Evolutionary conservation across 2,113 vertebrate species (phyloP), one percentile per base, ranked within the genome.

Genomic region (Mohoua ochrocephala): DNA sequence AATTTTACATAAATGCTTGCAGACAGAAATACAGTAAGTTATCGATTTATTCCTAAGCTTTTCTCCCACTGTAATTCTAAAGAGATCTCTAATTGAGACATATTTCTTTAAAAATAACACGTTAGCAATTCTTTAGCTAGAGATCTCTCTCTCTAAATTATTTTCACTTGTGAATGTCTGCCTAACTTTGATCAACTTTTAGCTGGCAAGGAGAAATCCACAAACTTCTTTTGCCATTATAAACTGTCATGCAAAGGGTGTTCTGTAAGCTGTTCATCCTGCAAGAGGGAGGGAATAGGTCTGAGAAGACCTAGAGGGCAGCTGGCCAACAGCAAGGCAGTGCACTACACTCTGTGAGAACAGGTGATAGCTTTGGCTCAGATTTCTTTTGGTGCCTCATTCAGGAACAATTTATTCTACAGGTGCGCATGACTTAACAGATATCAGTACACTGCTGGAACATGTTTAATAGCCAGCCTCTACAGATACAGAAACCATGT

Each of bases 341-440:
- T 33, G 22, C 16, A 21, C 26, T 42, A 8, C 10, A n/a, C 31
- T 75, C 31, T 41, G 33, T 33, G 30, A 89, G 67, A 97, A 76
- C 35, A 73, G 61, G 26, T 26, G 33, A 71, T 30, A 27, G 21
- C 39, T 74, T 57, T 50, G n/a, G 17, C 53, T 95, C 11, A 74
- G 7, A 15, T 54, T 84, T 84, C 21, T 94, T 76, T 78, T 59
- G 45, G 15, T 67, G 30, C 4, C 33, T 67, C 79, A 23, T 90
- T 94, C 73, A 92, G 81, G 81, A 95, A 87, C 74, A 76, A 91
- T 86, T 96, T 89, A 94, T 94, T 90, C n/a, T 83, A 77, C 7
- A 71, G 28, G 27, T 19, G 7, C 52, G 11, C 39, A 27, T 10
- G 94, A 35, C 24, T 89, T 87, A 93, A 90, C 44, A 93, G 94